Evolutionary conservation across 2,113 vertebrate species (phyloP).

Genomic region (Callopanchax toddi): DNA sequence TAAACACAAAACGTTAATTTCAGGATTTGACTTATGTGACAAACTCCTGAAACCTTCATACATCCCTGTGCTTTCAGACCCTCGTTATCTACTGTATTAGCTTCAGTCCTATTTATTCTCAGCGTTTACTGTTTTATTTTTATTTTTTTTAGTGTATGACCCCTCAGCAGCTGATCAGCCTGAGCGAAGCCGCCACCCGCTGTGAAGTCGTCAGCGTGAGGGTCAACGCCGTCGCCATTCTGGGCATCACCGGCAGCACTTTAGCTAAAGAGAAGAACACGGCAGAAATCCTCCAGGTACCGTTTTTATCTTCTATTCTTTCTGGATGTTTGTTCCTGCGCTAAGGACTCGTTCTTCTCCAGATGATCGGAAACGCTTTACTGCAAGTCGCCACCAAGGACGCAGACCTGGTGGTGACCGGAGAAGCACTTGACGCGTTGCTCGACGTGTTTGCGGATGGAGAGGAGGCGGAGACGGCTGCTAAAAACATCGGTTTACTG

Average conservation of each 20-base stretch:
- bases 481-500: constrained; percentile 85
- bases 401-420: constrained; percentile 87
- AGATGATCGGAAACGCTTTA: constrained; percentile 92
- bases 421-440: constrained; percentile 93
- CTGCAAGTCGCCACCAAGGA: constrained; percentile 89
- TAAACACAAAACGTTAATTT: too few relatives aligned
- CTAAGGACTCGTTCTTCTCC: constrained; percentile 31
- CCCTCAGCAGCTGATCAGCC: constrained; percentile 88
- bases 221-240: constrained; percentile 91
- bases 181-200: constrained; percentile 85
- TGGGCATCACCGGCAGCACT: constrained; percentile 93
- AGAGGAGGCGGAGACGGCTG: constrained; percentile 88
- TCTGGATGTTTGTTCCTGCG: background rate
- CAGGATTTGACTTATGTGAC: too few relatives aligned
- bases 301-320: background rate
- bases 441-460: constrained; percentile 97
- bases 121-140: background rate
- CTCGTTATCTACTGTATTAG: background rate
- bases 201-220: constrained; percentile 85
- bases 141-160: constrained; percentile 84
- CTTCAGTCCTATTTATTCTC: constrained; percentile 4
- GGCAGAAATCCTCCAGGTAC: constrained; percentile 89
- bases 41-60: too few relatives aligned
- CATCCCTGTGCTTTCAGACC: too few relatives aligned
- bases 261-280: constrained; percentile 87